These are phyloP conservation scores for Callitettix versicolor DNA, from an alignment of 1,140 invertebrate species.

Conservation along the genomic window DNA sequence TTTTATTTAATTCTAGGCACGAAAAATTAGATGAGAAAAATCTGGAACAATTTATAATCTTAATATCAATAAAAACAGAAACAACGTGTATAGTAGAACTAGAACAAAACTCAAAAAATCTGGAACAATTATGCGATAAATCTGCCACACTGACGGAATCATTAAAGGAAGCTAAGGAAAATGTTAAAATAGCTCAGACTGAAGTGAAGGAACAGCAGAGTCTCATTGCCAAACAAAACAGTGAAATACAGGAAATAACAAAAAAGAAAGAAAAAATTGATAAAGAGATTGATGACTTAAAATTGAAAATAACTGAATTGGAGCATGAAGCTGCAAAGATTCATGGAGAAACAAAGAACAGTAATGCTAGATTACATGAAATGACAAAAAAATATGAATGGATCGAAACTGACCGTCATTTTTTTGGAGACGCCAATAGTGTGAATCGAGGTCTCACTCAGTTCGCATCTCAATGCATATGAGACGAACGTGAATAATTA, in stretches of 20 bases:
- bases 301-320: conserved; percentile 69
- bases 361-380: conserved; percentile 35
- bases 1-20: too few relatives aligned
- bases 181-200: conserved; percentile 43
- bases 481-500: too few relatives aligned
- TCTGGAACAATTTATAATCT: too few relatives aligned
- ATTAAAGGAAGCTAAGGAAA: conserved; percentile 37
- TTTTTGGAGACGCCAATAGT: conserved; percentile 55
- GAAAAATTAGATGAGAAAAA: too few relatives aligned
- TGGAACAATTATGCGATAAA: conserved; percentile 42
- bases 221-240: conserved; percentile 59
- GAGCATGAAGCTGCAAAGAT: conserved; percentile 57
- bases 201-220: conserved; percentile 66
- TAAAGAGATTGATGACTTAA: conserved; percentile 49
- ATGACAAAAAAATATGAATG: conserved; percentile 52
- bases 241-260: conserved; percentile 54
- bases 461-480: too few relatives aligned
- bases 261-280: conserved; percentile 55
- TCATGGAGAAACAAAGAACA: conserved; percentile 37
- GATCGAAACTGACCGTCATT: conserved; percentile 68
- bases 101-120: conserved; percentile 32
- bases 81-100: conserved; percentile 49
- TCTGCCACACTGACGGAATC: conserved; percentile 37
- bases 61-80: too few relatives aligned
- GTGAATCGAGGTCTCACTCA: too few relatives aligned